Percentiles rank a stretch among this genome's conserved stretches.
Evolutionary conservation across 2,797 vertebrate species (phyloP).

Genomic region (Yasuhikotakia modesta): DNA sequence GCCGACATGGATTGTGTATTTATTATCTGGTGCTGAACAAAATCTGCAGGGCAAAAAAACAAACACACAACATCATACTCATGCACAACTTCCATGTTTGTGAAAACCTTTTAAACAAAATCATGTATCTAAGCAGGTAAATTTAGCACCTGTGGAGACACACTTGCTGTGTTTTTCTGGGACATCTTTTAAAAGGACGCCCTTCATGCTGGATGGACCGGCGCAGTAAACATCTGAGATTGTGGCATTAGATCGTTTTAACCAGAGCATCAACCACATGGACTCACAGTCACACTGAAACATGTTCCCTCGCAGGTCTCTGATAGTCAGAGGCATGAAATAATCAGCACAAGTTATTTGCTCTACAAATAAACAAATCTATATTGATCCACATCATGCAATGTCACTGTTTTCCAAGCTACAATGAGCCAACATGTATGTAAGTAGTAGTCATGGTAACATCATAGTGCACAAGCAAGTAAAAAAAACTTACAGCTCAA

Average conservation of each 20-base stretch:
- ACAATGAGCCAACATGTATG: neutral
- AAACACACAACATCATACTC: neutral
- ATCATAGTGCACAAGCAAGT: neutral
- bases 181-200: constrained; percentile 91
- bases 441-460: neutral
- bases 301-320: constrained; percentile 94
- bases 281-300: constrained; percentile 96
- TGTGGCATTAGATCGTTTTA: constrained; percentile 96
- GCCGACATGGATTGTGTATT: constrained; percentile 92
- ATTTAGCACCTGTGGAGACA: constrained; percentile 85
- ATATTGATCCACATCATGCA: neutral
- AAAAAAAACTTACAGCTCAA: constrained; percentile 90
- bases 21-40: constrained; percentile 92
- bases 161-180: constrained; percentile 87
- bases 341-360: neutral
- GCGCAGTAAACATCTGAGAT: constrained; percentile 91
- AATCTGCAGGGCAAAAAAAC: constrained; percentile 77
- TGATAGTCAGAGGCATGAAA: constrained; percentile 58
- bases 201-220: constrained; percentile 90
- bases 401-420: neutral
- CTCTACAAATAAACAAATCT: neutral
- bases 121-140: neutral
- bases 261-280: constrained; percentile 96
- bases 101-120: neutral
- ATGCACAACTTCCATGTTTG: neutral